phyloP scores from a whole-genome alignment of 2,797 vertebrate species.

The Cygnus olor region DNA sequence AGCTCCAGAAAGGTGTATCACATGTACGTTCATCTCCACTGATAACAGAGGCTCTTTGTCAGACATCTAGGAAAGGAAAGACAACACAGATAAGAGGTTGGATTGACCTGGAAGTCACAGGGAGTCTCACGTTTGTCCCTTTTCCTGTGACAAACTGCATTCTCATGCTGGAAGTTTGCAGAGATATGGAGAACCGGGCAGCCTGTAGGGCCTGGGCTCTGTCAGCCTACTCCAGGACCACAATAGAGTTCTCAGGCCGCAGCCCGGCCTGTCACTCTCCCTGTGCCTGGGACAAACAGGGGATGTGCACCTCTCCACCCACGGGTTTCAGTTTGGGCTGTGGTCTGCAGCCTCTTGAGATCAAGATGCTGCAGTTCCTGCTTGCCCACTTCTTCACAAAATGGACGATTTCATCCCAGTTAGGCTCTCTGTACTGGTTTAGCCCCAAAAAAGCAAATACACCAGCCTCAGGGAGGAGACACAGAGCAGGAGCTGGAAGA shows the following conservation, averaged over 20 bases:
- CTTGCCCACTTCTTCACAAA: neutral
- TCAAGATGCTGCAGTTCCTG: neutral
- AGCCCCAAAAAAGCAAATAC: neutral
- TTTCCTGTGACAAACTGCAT: neutral
- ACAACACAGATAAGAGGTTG: fast-evolving
- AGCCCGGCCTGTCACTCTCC: neutral
- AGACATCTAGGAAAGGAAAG: neutral
- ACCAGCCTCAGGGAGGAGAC: neutral
- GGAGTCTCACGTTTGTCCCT: neutral
- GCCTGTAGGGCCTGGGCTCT: no score
- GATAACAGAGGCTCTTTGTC: fast-evolving
- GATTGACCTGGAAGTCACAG: neutral
- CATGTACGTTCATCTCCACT: fast-evolving
- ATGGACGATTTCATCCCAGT: neutral
- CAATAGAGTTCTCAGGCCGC: no score
- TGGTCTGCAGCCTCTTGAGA: neutral
- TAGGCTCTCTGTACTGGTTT: neutral
- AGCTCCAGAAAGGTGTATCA: fast-evolving
- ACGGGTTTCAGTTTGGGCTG: no score
- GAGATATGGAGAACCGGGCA: fast-evolving
- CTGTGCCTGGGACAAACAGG: no score
- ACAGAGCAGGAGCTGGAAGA: neutral
- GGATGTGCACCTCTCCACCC: neutral
- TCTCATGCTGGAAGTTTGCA: neutral
- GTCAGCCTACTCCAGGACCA: neutral